Percentiles rank a stretch among this genome's conserved stretches.
phyloP scores from a whole-genome alignment of 2,113 vertebrate species.

The Gnathonemus echidnorhynchus region DNA sequence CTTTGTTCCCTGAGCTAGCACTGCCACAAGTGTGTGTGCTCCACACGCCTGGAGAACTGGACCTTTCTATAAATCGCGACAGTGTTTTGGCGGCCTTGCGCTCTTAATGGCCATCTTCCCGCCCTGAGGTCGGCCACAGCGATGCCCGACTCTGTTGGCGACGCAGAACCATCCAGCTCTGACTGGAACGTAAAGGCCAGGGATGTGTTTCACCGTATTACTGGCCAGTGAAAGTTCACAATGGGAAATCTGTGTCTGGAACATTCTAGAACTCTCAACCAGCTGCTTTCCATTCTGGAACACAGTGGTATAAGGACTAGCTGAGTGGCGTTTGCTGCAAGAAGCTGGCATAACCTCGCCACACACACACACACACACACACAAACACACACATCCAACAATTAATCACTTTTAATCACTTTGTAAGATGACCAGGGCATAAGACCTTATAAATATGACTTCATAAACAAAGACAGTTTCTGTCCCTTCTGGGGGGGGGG shows the following conservation, averaged over 20 bases:
- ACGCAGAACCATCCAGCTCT: background rate
- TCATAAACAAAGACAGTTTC: constrained; percentile 40
- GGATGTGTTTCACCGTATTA: background rate
- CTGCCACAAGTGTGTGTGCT: background rate
- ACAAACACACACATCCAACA: background rate
- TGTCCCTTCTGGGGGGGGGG: constrained; percentile 34
- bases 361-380: too few species aligned
- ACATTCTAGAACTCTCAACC: background rate
- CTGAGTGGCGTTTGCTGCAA: background rate
- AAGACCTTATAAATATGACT: background rate
- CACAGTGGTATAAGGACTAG: background rate
- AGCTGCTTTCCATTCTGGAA: background rate
- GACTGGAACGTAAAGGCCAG: background rate
- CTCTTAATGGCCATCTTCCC: background rate
- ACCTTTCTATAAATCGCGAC: background rate
- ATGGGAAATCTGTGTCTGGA: too few species aligned
- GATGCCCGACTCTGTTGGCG: background rate
- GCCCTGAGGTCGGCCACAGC: background rate
- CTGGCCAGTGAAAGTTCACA: background rate
- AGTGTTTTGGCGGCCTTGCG: background rate
- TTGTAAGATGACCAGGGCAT: background rate
- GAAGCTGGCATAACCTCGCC: background rate
- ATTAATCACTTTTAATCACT: constrained; percentile 18
- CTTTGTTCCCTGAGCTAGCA: background rate
- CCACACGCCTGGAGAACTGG: background rate